Percentiles rank a stretch among this genome's conserved stretches.
Conservation (phyloP, 2,888 invertebrate genomes). For the Deilephila elpenor region DNA sequence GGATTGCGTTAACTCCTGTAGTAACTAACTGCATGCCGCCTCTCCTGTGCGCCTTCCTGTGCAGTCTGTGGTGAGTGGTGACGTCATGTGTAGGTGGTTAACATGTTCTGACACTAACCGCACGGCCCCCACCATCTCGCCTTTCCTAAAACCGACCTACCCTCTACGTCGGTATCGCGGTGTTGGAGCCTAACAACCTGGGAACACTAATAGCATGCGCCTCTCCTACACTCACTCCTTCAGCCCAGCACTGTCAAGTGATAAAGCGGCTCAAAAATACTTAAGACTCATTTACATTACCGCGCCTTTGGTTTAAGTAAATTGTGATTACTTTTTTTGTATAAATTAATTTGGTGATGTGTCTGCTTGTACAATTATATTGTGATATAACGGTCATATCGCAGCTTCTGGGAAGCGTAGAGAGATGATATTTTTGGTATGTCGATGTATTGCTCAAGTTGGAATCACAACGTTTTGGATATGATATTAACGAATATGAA, state of each 20-base stretch:
- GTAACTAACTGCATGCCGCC: slow-evolving; percentile 70
- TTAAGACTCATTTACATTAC: slow-evolving; percentile 33
- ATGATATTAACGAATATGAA: slow-evolving; percentile 24
- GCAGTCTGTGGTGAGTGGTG: slow-evolving; percentile 52
- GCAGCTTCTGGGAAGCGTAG: slow-evolving; percentile 70
- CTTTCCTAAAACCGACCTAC: slow-evolving; percentile 54
- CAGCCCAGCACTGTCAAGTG: slow-evolving; percentile 53
- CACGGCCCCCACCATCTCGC: slow-evolving; percentile 60
- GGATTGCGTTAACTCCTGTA: slow-evolving; percentile 53
- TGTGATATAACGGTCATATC: slow-evolving; percentile 80
- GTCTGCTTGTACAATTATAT: slow-evolving; percentile 38
- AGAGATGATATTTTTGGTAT: slow-evolving; percentile 79
- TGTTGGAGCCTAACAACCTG: slow-evolving; percentile 64
- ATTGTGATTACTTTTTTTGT: slow-evolving; percentile 35
- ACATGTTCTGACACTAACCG: slow-evolving; percentile 61
- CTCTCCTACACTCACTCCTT: slow-evolving; percentile 64
- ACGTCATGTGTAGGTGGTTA: slow-evolving; percentile 55
- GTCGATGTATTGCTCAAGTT: slow-evolving; percentile 79
- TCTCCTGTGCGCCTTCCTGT: slow-evolving; percentile 64
- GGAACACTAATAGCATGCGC: slow-evolving; percentile 67
- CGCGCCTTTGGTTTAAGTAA: slow-evolving; percentile 35
- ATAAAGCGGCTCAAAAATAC: slow-evolving; percentile 13
- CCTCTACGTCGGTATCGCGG: slow-evolving; percentile 38
- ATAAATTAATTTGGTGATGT: slow-evolving; percentile 11
- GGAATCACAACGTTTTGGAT: slow-evolving; percentile 58